Percentiles rank a stretch among this genome's conserved stretches.
Conservation (phyloP, 1,140 invertebrate genomes). For the Drosophila ogumai region DNA sequence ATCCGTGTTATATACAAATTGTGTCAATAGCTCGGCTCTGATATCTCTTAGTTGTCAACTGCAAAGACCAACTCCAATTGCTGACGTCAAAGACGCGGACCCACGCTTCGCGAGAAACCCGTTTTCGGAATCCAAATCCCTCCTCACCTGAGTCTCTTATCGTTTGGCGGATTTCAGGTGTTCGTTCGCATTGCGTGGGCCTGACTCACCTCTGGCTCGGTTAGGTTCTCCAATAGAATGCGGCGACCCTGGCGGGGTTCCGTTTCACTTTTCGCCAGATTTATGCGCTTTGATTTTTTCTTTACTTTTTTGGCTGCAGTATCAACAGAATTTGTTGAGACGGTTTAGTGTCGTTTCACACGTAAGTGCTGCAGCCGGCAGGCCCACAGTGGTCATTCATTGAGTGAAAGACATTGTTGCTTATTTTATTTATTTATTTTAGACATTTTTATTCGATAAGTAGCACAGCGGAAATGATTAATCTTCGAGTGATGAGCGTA, state of each 20-base stretch:
- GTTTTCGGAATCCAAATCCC: slow-evolving; percentile 36
- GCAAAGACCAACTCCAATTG: slow-evolving; percentile 40
- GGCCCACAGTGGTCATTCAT: slow-evolving; percentile 32
- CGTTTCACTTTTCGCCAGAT: slow-evolving; percentile 74
- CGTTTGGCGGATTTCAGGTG: slow-evolving; percentile 73
- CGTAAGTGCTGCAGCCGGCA: slow-evolving; percentile 48
- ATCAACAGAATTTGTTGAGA: slow-evolving; percentile 52
- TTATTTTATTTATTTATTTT: slow-evolving; percentile 3
- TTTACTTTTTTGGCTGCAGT: slow-evolving; percentile 27
- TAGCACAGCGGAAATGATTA: slow-evolving; percentile 14
- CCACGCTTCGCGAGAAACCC: slow-evolving; percentile 68
- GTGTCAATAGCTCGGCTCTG: slow-evolving; percentile 37
- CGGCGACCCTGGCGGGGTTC: slow-evolving; percentile 69
- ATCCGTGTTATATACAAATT: slow-evolving; percentile 21
- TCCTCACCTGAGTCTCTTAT: slow-evolving; percentile 30
- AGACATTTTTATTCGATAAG: slow-evolving; percentile 4
- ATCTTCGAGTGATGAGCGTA: neutral
- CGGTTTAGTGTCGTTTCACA: slow-evolving; percentile 76
- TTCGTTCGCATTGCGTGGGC: slow-evolving; percentile 72
- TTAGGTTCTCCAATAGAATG: slow-evolving; percentile 47
- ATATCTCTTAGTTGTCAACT: slow-evolving; percentile 27
- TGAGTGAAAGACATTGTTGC: slow-evolving; percentile 21
- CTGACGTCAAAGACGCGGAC: slow-evolving; percentile 61
- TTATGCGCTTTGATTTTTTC: slow-evolving; percentile 42
- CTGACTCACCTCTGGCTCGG: slow-evolving; percentile 60